A percentile compares a stretch with the other conserved stretches of the same genome.
Conservation (phyloP, 2,113 vertebrate species). For the Neomonachus schauinslandi region DNA sequence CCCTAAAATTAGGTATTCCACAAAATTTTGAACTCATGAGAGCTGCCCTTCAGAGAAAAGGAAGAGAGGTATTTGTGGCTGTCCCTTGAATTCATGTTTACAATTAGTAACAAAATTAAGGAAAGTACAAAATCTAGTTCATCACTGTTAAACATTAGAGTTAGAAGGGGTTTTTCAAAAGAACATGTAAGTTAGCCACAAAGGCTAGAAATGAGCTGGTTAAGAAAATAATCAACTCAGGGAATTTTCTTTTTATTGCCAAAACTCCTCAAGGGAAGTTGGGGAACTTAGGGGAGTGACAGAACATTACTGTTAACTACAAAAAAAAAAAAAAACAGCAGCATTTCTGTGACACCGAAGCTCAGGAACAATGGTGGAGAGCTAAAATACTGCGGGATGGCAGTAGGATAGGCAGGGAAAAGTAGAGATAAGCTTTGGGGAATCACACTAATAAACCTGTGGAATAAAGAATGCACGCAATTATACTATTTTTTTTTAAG, state of each 20-base stretch:
- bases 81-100: neutral
- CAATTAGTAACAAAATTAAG: conserved; percentile 19
- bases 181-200: neutral
- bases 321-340: neutral
- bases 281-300: neutral
- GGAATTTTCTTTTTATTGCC: neutral
- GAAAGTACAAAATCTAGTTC: neutral
- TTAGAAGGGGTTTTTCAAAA: neutral
- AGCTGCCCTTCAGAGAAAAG: neutral
- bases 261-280: neutral
- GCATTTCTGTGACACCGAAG: neutral
- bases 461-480: conserved; percentile 24
- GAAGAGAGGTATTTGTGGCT: neutral
- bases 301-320: neutral
- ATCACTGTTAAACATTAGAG: neutral
- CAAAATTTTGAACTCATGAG: neutral
- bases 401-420: neutral
- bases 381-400: neutral
- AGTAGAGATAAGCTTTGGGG: neutral
- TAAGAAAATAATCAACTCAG: conserved; percentile 1
- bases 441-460: conserved; percentile 15
- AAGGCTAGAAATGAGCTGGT: neutral
- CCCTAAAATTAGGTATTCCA: neutral
- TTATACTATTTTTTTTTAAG: conserved; percentile 29
- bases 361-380: neutral